phyloP scores from a whole-genome alignment of 1,140 invertebrate genomes.

The Drosophila biarmipes region DNA sequence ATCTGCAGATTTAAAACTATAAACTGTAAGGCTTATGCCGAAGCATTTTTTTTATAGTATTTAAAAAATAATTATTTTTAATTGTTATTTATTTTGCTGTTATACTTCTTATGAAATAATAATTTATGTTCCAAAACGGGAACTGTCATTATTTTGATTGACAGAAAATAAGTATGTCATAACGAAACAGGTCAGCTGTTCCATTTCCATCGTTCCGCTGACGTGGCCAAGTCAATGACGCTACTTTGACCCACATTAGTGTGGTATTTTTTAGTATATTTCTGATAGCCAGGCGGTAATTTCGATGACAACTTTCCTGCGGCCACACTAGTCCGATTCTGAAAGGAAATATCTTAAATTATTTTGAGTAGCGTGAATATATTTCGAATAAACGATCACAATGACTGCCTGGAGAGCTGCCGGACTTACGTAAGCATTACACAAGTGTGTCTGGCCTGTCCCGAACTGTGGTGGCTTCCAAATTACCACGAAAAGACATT shows the following conservation, averaged over 20 bases:
- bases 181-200: no score
- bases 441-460: not conserved
- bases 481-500: constrained; percentile 14
- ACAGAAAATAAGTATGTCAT: no score
- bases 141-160: no score
- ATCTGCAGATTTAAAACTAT: no score
- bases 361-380: constrained; percentile 28
- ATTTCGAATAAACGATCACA: constrained; percentile 67
- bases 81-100: no score
- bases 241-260: not conserved
- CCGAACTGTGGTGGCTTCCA: no score
- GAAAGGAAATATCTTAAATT: constrained; percentile 6
- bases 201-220: no score
- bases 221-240: not conserved
- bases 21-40: no score
- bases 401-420: constrained; percentile 88
- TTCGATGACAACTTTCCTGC: not conserved
- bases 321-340: constrained; percentile 3
- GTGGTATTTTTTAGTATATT: not conserved
- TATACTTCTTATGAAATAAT: no score
- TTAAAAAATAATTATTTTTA: no score
- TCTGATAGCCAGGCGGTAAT: not conserved
- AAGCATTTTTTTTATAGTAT: no score
- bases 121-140: no score
- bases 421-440: constrained; percentile 87